Evolutionary conservation across 2,888 invertebrate species (phyloP), one percentile per base, ranked within the genome.

Genomic region (Therioaphis trifolii): DNA sequence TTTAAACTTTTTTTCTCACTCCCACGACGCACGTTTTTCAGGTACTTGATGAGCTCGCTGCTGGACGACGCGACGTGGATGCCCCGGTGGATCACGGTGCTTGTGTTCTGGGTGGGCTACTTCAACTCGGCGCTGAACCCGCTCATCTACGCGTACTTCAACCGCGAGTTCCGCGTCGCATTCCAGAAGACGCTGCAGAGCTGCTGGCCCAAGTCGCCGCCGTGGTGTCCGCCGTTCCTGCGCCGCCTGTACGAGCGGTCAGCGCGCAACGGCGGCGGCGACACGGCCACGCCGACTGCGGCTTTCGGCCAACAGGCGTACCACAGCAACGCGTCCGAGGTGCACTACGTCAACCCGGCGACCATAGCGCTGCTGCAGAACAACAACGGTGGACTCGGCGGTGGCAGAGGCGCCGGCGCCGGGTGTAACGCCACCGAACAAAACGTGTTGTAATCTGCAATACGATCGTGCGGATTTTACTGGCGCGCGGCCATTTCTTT

Each of bases 51-150:
- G 88, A 93, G 94, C 84, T 91, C 94, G 0, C 89, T 95, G 0
- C 94, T 96, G 88, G 66, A 85, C 85, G 27, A 96, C 89, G 92
- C 93, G 66, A 94, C 52, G 35, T 72, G 80, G 63, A 72, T 94
- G 84, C 97, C 97, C 0, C 93, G 93, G 2, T 92, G 95, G 58
- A 93, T 98, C 55, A 96, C 98, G 71, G 94, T 96, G 0, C 92
- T 94, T 11, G 93, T 98, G 52, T 98, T 98, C 91, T 98, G 98
- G 98, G 94, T 98, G 84, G 98, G 98, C 49, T 99, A 99, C 91
- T 96, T 97, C 91, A 98, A 98, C 90, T 97, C 97, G 15, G 96
- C 97, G 29, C 91, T 98, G 78, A 99, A 99, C 89, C 98, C 98
- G 4, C 92, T 98, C 87, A 97, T 98, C 89, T 98, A 97, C 90